Evolutionary conservation across 2,113 vertebrate species (phyloP).

Genomic region (Malaclemys terrapin): DNA sequence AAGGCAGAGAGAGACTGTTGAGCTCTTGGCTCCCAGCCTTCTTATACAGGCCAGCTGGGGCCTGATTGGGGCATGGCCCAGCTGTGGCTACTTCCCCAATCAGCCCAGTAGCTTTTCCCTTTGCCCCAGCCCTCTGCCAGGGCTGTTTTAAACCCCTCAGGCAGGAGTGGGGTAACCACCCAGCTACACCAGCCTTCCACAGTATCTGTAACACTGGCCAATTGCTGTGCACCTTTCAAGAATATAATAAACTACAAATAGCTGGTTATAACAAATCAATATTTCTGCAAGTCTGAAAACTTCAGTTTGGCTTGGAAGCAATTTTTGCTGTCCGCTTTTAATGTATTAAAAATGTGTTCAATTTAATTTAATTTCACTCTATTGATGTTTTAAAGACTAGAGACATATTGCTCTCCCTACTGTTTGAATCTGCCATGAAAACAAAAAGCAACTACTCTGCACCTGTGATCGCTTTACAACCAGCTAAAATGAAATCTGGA

Average conservation of each 20-base stretch:
- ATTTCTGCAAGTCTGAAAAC: constrained; percentile 17
- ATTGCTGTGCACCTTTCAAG: neutral
- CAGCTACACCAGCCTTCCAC: too few relatives aligned
- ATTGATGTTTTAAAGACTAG: constrained; percentile 2
- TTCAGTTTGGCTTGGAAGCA: neutral
- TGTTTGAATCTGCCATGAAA: constrained; percentile 31
- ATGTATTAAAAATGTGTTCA: constrained; percentile 34
- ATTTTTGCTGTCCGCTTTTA: constrained; percentile 21
- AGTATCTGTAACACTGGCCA: neutral
- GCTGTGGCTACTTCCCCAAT: too few relatives aligned
- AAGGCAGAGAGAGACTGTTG: too few relatives aligned
- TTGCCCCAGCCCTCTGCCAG: too few relatives aligned
- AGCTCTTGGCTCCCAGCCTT: too few relatives aligned
- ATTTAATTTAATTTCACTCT: constrained; percentile 47
- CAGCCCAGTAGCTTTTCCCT: too few relatives aligned
- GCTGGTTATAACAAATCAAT: accelerated
- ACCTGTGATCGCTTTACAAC: constrained; percentile 51
- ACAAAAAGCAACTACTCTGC: constrained; percentile 55
- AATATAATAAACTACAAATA: neutral
- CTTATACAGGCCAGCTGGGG: too few relatives aligned
- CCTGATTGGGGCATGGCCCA: too few relatives aligned
- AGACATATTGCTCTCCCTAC: neutral
- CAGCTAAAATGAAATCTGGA: constrained; percentile 19
- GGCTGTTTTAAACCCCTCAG: too few relatives aligned
- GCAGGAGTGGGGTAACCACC: too few relatives aligned